phyloP scores from a whole-genome alignment of 2,888 invertebrate species.

The Salticus scenicus region DNA sequence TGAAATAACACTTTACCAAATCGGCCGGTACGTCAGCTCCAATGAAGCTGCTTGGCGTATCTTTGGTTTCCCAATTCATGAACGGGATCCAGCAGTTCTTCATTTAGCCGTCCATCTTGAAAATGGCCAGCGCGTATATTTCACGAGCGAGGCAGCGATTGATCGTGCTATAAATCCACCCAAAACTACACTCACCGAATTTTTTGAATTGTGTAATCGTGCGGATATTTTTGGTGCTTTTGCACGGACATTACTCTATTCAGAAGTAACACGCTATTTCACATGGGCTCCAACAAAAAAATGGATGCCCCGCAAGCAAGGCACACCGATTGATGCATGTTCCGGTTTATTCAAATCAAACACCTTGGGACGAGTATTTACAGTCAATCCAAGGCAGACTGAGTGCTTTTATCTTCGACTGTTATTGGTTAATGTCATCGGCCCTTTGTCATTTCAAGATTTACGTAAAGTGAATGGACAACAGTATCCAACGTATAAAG shows the following conservation, averaged over 20 bases:
- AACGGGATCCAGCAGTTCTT: conserved; percentile 71
- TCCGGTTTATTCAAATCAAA: conserved; percentile 16
- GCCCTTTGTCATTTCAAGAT: too few species aligned
- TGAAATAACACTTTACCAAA: too few species aligned
- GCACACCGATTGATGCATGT: conserved; percentile 34
- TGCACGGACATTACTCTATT: conserved; percentile 19
- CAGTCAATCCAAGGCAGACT: background rate
- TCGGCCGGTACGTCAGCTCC: conserved; percentile 70
- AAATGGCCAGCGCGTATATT: conserved; percentile 1
- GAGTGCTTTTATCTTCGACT: background rate
- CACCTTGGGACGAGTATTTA: background rate
- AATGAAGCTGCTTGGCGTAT: conserved; percentile 72
- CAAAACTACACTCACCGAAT: conserved; percentile 5
- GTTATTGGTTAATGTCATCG: conserved; percentile 4
- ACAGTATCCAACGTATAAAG: too few species aligned
- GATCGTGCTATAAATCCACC: conserved; percentile 2
- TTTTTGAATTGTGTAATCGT: background rate
- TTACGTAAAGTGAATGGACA: too few species aligned
- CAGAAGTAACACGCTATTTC: background rate
- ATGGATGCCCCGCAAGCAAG: conserved; percentile 51
- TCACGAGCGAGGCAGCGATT: background rate
- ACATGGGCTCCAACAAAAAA: conserved; percentile 29
- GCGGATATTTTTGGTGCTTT: conserved; percentile 58
- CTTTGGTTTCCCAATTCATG: conserved; percentile 72
- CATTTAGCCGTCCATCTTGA: conserved; percentile 30